A percentile compares a stretch with the other conserved stretches of the same genome.
Conservation (phyloP, 2,888 invertebrate species). For the Nemotelus nigrinus region DNA sequence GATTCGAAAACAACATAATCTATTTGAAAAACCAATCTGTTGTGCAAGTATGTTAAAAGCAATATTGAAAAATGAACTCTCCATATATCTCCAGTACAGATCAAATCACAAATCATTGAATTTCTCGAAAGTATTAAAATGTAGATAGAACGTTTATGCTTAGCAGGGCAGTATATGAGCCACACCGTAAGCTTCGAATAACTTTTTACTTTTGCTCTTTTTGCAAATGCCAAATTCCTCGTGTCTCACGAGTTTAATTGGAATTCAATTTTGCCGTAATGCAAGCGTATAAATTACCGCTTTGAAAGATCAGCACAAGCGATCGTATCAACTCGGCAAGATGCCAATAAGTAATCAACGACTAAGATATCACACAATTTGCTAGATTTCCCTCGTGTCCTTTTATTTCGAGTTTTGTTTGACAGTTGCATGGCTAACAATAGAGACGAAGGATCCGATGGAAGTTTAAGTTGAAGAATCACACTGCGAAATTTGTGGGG, state of each 20-base stretch:
- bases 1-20: too few species aligned
- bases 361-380: neutral
- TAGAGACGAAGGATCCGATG: neutral
- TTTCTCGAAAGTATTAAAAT: too few species aligned
- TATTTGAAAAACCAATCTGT: too few species aligned
- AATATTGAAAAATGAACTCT: too few species aligned
- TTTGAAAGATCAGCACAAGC: neutral
- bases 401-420: neutral
- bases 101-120: too few species aligned
- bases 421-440: neutral
- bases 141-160: too few species aligned
- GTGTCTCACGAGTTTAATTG: conserved; percentile 29
- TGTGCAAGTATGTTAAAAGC: too few species aligned
- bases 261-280: conserved; percentile 28
- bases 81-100: too few species aligned
- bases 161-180: too few species aligned
- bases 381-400: neutral
- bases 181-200: neutral
- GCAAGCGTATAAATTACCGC: conserved; percentile 26
- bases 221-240: conserved; percentile 28
- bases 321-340: conserved; percentile 12
- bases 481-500: too few species aligned
- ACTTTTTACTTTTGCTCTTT: too few species aligned
- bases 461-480: too few species aligned
- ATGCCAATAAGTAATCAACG: conserved; percentile 16